A percentile compares a stretch with the other conserved stretches of the same genome.
Conservation (phyloP, 1,140 invertebrate species). For the Lordiphosa collinella region DNA sequence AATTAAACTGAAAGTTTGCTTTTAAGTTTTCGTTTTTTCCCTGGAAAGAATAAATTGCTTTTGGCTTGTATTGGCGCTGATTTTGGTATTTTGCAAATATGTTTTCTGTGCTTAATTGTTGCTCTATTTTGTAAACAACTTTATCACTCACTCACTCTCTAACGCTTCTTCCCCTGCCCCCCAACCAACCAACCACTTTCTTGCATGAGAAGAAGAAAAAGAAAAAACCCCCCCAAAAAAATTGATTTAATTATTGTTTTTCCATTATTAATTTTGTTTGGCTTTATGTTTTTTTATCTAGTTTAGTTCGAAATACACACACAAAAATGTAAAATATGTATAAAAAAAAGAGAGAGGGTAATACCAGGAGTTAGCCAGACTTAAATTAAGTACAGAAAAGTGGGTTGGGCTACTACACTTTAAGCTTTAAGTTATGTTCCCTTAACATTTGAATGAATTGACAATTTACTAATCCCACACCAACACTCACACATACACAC, state of each 20-base stretch:
- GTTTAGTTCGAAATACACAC: slow-evolving; percentile 58
- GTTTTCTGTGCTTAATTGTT: neutral
- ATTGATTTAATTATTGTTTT: slow-evolving; percentile 13
- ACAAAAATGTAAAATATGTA: slow-evolving; percentile 75
- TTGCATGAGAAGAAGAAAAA: slow-evolving; percentile 2
- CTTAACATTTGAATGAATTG: slow-evolving; percentile 6
- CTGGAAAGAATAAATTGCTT: no score
- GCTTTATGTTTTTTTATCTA: slow-evolving; percentile 32
- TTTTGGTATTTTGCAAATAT: no score
- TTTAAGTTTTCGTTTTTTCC: no score
- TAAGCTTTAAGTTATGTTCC: no score
- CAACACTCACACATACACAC: slow-evolving; percentile 4
- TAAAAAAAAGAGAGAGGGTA: slow-evolving; percentile 25
- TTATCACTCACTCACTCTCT: neutral
- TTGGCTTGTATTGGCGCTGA: no score
- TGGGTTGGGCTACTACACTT: neutral
- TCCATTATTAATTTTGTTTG: slow-evolving; percentile 14
- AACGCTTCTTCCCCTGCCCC: neutral
- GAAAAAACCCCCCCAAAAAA: slow-evolving; percentile 12
- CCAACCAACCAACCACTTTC: neutral
- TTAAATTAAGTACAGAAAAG: slow-evolving; percentile 8
- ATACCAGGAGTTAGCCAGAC: slow-evolving; percentile 14
- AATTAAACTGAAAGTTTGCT: no score
- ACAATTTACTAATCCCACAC: slow-evolving; percentile 58
- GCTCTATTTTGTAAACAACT: no score